Evolutionary conservation across 2,888 invertebrate genomes (phyloP), one percentile per base, ranked within the genome.

Genomic region (Melanophora roralis): DNA sequence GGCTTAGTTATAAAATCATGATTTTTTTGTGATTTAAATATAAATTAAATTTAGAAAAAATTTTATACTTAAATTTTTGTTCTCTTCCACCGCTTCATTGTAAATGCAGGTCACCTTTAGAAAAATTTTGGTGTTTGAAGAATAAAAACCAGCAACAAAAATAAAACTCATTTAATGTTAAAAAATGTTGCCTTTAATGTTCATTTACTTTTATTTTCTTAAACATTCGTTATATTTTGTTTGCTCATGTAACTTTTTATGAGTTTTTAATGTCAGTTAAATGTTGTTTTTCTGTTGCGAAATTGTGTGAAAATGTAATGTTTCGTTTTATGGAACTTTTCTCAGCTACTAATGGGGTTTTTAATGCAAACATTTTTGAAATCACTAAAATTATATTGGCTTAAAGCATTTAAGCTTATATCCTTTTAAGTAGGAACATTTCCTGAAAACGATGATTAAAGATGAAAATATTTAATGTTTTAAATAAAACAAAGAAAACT

Each of bases 221-320:
- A 9, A n/a, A 73, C 60, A 40, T 45, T 51, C 45, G 1, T 59
- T 27, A 36, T 62, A 19, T 40, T 55, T 55, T 73, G 49, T 67
- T 36, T 62, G 47, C 34, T 34, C 40, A 32, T 67, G 57, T 71
- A 19, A 75, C 55, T 75, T 79, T 79, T 79, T 79, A 79, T 75
- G 71, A 71, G 75, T 79, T 79, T 79, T 75, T 75, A 79, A 79
- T 79, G 79, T 75, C 75, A 67, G 49, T 62, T 74, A 71, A 79
- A 79, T 79, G 74, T 38, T 65, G 51, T 67, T 79, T 62, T 57
- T 55, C 27, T 64, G 40, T 14, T 57, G 19, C 12, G 12, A 55
- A 73, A 64, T 14, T 55, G 27, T 47, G 36, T 55, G 34, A 64
- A 73, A 64, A 73, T 73, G 27, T 27, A 51, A 55, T 73, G 55